phyloP scores from a whole-genome alignment of 2,888 invertebrate genomes.

The Xanthorhoe spadicearia region DNA sequence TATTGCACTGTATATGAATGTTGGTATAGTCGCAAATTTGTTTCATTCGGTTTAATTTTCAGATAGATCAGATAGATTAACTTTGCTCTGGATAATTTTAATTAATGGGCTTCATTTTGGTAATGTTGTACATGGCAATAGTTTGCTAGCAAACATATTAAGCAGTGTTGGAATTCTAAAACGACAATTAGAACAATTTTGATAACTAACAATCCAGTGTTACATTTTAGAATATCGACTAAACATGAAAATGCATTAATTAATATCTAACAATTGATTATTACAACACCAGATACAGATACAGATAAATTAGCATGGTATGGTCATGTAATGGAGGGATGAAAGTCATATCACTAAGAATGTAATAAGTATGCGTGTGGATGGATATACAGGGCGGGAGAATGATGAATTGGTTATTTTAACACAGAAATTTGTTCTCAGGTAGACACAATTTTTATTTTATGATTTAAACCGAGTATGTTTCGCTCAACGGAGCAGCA shows the following conservation, averaged over 20 bases:
- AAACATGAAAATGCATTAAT: background rate
- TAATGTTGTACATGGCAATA: slow-evolving; percentile 5
- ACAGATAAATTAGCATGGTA: too few species aligned
- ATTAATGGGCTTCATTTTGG: slow-evolving; percentile 6
- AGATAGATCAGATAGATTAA: slow-evolving; percentile 19
- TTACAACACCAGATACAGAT: too few species aligned
- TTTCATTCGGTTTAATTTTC: slow-evolving; percentile 12
- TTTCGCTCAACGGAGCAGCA: too few species aligned
- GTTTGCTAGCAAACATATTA: slow-evolving; percentile 3
- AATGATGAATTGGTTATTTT: too few species aligned
- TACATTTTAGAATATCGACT: background rate
- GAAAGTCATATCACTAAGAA: too few species aligned
- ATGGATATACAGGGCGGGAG: too few species aligned
- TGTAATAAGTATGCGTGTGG: too few species aligned
- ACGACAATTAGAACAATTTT: slow-evolving; percentile 2
- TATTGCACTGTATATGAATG: slow-evolving; percentile 13
- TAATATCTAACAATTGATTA: too few species aligned
- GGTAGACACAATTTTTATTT: too few species aligned
- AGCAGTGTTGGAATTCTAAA: slow-evolving; percentile 3
- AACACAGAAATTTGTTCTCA: background rate
- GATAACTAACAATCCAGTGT: background rate
- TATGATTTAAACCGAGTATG: too few species aligned
- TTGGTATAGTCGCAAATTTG: slow-evolving; percentile 4
- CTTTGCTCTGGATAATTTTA: slow-evolving; percentile 2
- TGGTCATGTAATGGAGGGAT: too few species aligned